Evolutionary conservation across 2,113 vertebrate species (phyloP).

Genomic region (Dromiciops gliroides): DNA sequence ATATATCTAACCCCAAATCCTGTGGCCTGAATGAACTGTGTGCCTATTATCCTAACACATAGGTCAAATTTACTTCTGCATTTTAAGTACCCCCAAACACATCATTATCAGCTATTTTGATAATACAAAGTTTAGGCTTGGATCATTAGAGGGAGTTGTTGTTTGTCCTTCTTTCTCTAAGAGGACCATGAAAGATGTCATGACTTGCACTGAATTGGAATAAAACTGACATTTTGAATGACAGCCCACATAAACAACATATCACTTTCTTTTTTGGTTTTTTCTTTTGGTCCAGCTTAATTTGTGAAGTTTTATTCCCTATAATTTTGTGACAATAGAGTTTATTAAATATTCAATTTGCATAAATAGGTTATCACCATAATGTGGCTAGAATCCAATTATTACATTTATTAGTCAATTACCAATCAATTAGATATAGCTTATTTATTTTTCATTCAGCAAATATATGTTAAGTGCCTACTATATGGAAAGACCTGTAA

Average conservation of each 20-base stretch:
- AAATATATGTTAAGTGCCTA: background rate
- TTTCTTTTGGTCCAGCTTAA: too few relatives aligned
- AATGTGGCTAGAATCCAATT: background rate
- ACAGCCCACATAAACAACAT: background rate
- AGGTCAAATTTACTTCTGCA: background rate
- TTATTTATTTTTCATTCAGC: background rate
- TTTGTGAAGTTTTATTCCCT: background rate
- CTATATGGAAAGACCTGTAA: background rate
- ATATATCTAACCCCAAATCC: background rate
- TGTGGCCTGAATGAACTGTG: background rate
- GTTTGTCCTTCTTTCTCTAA: too few relatives aligned
- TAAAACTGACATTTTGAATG: conserved; percentile 3
- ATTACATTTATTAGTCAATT: background rate
- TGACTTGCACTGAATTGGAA: too few relatives aligned
- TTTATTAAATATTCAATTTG: conserved; percentile 18
- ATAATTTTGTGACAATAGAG: background rate
- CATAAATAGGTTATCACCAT: background rate
- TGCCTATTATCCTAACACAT: background rate
- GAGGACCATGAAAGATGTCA: too few relatives aligned
- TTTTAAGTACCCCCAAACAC: background rate
- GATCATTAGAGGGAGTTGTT: background rate
- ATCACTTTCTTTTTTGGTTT: background rate
- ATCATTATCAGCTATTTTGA: background rate
- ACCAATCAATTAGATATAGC: background rate
- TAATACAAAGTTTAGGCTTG: background rate